Base-by-base conservation (phyloP, 2,888 invertebrate species). In the Pseudococcus viburni region DNA sequence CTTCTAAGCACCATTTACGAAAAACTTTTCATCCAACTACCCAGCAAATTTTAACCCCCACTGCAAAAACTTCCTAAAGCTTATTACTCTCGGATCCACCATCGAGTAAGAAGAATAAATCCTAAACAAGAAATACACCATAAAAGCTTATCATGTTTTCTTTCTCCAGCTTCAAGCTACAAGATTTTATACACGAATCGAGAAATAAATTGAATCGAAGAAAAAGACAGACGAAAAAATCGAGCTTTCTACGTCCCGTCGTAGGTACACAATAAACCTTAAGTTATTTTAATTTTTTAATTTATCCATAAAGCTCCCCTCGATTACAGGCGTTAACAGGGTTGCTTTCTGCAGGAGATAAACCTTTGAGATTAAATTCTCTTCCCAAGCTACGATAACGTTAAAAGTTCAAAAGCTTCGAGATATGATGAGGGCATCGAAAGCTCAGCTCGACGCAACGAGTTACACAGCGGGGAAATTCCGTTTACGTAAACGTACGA, bases 311-410 rank as follows among this genome's bases (percentile, higher is more conserved):
- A 80, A 83, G 46, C 19, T 46, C 9, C 46, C 73, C 73, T 73
- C 73, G 33, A 73, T 73, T 73, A 59, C 51, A 85, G 59, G 85
- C 85, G 55, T 85, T 59, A 86, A 86, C 86, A 46, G 0, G 15
- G 59, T 46, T 86, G 68, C 68, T 86, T 86, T 86, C 42, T 7
- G 5, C 0, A 86, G 22, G 22, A 86, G 86, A 68, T 86, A 86
- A 86, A 86, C 68, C 86, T 86, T 86, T 86, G 86, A 86, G 86
- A 86, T 86, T 86, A 86, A 86, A 86, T 86, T 86, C 68, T 68
- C 55, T 68, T 39, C 8, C 68, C 33, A 86, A 86, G 86, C 64
- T n/a, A 86, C 55, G 86, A 68, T 86, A 68, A 86, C 86, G 86
- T 86, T 68, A 46, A 59, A 86, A 86, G 86, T 86, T 86, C 80